Evolutionary conservation across 92 coral and sea anemone species (phyloP), one percentile per base, ranked within the genome.

Genomic region (Zoanthus sociatus): DNA sequence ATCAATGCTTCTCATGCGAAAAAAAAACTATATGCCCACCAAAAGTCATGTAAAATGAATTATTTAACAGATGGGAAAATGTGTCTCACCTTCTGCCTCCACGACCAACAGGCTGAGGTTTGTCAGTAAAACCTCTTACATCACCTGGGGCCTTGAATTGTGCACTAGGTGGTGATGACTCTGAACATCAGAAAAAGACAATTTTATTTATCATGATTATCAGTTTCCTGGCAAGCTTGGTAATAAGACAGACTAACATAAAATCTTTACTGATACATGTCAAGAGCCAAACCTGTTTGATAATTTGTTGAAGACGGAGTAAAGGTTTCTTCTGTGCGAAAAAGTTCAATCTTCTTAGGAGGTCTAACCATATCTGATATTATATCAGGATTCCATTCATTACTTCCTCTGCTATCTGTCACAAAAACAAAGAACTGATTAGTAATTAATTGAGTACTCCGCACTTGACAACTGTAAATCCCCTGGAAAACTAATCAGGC

Each of bases 21-120:
- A 37, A 37, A 2, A 37, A 37, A 37, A 37, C 42, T 37, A 37
- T 37, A 37, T 37, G 42, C 42, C 42, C 42, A 37, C 42, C 42
- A 37, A 37, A 37, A 37, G 42, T 37, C 42, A 37, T 37, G 42
- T 37, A 37, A 37, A 37, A 4, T 37, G 2, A 37, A 37, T 37
- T 37, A 37, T 37, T 26, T 37, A 37, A 37, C 42, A 37, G 2
- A 4, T 37, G 42, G 55, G 7, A 50, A 14, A 46, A 9, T 37
- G 20, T 45, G 56, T 67, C 89, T 17, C 88, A 95, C 98, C 98
- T 90, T 85, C 98, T 93, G 60, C 96, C 98, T 68, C 98, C 98
- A 31, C 98, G 91, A 17, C 98, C 98, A 79, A 96, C 90, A 20
- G 98, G 98, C 55, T 93, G 91, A 15, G 98, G 98, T 87, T 95